Evolutionary conservation across 2,113 vertebrate genomes (phyloP).

Genomic region (Acanthisitta chloris): DNA sequence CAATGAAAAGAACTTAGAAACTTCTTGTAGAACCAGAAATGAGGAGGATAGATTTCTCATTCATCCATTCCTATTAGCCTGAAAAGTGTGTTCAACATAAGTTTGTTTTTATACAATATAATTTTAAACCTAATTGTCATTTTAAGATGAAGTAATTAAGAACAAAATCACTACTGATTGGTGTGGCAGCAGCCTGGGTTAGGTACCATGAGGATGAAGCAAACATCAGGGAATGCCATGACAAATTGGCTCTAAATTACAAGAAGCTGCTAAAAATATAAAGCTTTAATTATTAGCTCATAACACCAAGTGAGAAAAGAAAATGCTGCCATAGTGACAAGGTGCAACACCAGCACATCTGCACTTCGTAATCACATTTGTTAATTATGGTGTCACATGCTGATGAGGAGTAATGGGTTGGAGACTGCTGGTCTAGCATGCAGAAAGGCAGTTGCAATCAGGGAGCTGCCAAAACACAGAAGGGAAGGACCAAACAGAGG

Average conservation of each 20-base stretch:
- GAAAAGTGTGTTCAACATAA: background rate
- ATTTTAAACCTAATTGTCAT: background rate
- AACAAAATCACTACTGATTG: background rate
- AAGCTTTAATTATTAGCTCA: slow-evolving; percentile 48
- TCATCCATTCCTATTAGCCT: background rate
- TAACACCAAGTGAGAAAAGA: background rate
- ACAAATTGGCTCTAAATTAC: slow-evolving; percentile 15
- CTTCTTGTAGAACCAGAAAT: background rate
- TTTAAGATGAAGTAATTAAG: slow-evolving; percentile 16
- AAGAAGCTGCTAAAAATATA: background rate
- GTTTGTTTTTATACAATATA: background rate
- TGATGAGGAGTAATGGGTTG: background rate
- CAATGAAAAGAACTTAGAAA: background rate
- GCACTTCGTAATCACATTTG: background rate
- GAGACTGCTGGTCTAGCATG: background rate
- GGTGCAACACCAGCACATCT: background rate
- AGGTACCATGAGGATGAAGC: background rate
- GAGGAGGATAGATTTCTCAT: background rate
- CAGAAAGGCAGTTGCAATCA: background rate
- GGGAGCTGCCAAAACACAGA: rapidly evolving
- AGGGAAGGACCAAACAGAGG: rapidly evolving
- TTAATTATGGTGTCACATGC: background rate
- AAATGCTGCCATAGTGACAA: slow-evolving; percentile 6
- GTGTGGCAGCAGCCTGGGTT: background rate
- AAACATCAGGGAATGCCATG: background rate